Percentiles rank a stretch among this genome's conserved stretches.
Evolutionary conservation across 2,113 vertebrate species (phyloP).

Genomic region (Lontra canadensis): DNA sequence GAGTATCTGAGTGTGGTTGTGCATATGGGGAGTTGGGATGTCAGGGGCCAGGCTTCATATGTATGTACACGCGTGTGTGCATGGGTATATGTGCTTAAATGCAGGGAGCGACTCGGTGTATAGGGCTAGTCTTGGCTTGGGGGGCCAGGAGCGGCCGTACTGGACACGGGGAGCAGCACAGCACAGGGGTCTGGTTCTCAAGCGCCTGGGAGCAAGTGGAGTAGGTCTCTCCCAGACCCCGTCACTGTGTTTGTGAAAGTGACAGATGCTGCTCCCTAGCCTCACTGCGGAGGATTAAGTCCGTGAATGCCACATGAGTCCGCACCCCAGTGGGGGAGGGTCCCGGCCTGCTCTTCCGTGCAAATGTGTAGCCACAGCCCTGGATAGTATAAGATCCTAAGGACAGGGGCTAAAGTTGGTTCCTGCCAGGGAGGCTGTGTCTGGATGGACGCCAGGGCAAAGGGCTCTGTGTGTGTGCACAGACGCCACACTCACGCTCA

Average conservation of each 20-base stretch:
- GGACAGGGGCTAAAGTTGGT: neutral
- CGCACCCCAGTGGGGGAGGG: slow-evolving; percentile 69
- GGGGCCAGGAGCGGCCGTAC: neutral
- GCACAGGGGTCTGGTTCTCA: neutral
- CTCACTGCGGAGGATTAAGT: slow-evolving; percentile 76
- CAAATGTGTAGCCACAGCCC: neutral
- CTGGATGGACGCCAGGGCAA: neutral
- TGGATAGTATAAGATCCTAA: neutral
- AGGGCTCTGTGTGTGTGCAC: too few relatives aligned
- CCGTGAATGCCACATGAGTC: slow-evolving; percentile 73
- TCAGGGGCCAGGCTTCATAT: neutral
- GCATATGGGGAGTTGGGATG: neutral
- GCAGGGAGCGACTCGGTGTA: neutral
- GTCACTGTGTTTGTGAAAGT: slow-evolving; percentile 74
- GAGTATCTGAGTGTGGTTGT: neutral
- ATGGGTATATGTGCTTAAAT: neutral
- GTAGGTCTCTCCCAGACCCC: slow-evolving; percentile 46
- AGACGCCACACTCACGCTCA: neutral
- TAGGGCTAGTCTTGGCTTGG: neutral
- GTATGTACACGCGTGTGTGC: neutral
- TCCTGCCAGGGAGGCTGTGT: neutral
- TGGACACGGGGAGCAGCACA: rapidly evolving
- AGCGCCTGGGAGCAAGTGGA: slow-evolving; percentile 51
- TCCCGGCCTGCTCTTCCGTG: slow-evolving; percentile 12
- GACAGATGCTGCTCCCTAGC: slow-evolving; percentile 76